Evolutionary conservation across 2,888 invertebrate genomes (phyloP).

Genomic region (Nowickia ferox): DNA sequence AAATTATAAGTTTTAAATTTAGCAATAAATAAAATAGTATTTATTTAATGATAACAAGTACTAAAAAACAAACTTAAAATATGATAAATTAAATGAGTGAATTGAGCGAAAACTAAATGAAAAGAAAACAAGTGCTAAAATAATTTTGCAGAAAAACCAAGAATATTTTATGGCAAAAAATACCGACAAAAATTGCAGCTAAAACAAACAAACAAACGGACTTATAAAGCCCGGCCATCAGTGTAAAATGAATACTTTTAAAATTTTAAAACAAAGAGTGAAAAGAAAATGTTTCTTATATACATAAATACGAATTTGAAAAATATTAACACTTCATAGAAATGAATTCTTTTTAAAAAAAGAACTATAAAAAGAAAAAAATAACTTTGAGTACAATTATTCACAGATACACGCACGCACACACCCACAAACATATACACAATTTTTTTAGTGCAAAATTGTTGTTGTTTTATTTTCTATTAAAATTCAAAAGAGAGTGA

Average conservation of each 20-base stretch:
- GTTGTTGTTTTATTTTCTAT: slow-evolving; percentile 3
- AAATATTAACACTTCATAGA: slow-evolving; percentile 11
- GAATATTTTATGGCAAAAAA: slow-evolving; percentile 20
- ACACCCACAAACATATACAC: not conserved
- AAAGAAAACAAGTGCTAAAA: not conserved
- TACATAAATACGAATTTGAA: not conserved
- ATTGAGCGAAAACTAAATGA: not conserved
- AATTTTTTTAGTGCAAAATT: slow-evolving; percentile 38
- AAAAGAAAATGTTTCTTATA: not conserved
- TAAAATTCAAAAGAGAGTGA: not conserved
- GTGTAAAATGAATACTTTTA: not conserved
- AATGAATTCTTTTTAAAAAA: not conserved
- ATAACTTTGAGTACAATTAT: slow-evolving; percentile 40
- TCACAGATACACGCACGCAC: not conserved
- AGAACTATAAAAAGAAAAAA: slow-evolving; percentile 18
- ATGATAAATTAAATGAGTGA: not conserved
- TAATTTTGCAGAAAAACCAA: slow-evolving; percentile 1
- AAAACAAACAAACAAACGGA: slow-evolving; percentile 20
- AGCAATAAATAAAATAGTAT: slow-evolving; percentile 12
- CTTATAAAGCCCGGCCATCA: not conserved
- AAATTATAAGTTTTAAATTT: slow-evolving; percentile 5
- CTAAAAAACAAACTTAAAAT: not conserved
- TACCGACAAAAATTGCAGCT: slow-evolving; percentile 20
- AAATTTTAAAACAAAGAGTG: not conserved
- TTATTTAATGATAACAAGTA: not conserved